Conservation (phyloP, 2,888 invertebrate species). For the Diplolepis rosae region DNA sequence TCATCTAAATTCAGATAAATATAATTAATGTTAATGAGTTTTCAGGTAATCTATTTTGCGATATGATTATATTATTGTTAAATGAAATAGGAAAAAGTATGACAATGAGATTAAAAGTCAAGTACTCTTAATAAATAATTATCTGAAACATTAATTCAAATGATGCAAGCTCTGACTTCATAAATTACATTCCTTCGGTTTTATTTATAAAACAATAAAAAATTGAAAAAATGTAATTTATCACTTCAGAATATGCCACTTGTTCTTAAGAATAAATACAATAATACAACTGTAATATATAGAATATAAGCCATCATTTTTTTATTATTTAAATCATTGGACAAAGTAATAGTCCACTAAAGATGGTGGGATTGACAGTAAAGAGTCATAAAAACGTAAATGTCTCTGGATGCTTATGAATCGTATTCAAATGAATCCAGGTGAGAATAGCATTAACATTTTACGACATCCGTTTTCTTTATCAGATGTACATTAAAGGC, state of each 20-base stretch:
- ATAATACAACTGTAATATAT: background rate
- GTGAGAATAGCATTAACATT: background rate
- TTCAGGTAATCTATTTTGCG: too few relatives aligned
- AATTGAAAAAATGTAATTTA: too few relatives aligned
- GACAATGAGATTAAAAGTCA: too few relatives aligned
- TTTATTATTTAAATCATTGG: background rate
- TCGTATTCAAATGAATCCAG: background rate
- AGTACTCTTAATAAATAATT: too few relatives aligned
- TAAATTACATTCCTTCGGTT: too few relatives aligned
- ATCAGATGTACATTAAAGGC: background rate
- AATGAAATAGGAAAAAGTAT: too few relatives aligned
- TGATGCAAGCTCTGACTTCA: too few relatives aligned
- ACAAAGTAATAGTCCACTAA: background rate
- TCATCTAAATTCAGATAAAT: background rate
- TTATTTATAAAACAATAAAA: too few relatives aligned
- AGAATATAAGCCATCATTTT: too few relatives aligned
- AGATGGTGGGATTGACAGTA: background rate
- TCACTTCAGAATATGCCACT: background rate
- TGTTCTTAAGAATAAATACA: background rate
- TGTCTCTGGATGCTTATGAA: background rate
- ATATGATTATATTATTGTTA: too few relatives aligned
- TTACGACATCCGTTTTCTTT: background rate
- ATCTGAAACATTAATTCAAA: too few relatives aligned
- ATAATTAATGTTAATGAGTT: background rate
- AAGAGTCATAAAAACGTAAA: background rate